Evolutionary conservation across 1,140 invertebrate genomes (phyloP).

Genomic region (Wasmannia auropunctata): DNA sequence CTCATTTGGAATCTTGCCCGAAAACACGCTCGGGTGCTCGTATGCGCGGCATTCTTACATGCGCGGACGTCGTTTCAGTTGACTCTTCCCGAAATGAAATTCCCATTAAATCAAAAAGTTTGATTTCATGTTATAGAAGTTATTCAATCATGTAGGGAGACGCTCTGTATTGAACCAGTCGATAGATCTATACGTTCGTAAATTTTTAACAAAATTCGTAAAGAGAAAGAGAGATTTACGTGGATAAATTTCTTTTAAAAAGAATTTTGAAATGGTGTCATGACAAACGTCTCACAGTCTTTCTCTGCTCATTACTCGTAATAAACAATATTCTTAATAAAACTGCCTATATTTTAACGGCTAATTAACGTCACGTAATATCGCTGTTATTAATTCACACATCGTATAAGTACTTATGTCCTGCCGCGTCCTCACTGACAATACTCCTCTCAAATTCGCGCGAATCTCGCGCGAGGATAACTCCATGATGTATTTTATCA

Average conservation of each 20-base stretch:
- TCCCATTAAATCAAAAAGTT: background rate
- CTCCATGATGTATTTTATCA: conserved; percentile 78
- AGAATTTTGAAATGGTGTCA: background rate
- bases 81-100: background rate
- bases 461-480: background rate
- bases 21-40: conserved; percentile 35
- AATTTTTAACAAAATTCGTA: background rate
- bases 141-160: background rate
- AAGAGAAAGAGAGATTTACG: background rate
- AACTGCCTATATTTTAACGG: background rate
- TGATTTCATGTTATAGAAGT: background rate
- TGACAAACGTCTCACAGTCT: background rate
- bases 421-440: conserved; percentile 19
- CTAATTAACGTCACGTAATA: background rate
- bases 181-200: no score
- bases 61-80: background rate
- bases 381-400: background rate
- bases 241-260: background rate
- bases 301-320: background rate
- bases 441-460: conserved; percentile 32
- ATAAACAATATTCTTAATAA: background rate
- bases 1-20: conserved; percentile 65
- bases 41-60: conserved; percentile 3
- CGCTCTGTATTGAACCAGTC: background rate
- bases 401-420: background rate